Evolutionary conservation across 2,888 invertebrate genomes (phyloP), one percentile per base, ranked within the genome.

Genomic region (Rhimphoctona megacephalus): DNA sequence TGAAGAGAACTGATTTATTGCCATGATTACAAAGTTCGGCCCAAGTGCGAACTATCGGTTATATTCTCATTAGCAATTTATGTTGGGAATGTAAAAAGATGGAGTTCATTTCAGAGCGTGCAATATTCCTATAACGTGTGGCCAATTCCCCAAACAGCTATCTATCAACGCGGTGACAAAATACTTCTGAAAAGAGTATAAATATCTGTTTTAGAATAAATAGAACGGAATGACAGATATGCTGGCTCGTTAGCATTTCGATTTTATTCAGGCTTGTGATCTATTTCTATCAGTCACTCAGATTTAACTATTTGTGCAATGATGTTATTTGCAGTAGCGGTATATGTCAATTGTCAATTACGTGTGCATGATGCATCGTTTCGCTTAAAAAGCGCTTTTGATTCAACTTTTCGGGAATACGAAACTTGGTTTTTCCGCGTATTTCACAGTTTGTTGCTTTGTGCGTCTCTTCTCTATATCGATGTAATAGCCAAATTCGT

Each of bases 301-400:
- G 22, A 30, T 43, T 74, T 25, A n/a, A 33, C 33, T 57, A 61
- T 76, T 76, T 46, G 46, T 64, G 22, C 30, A 25, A 57, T 30
- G 19, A 43, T 64, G 64, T 49, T 49, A 52, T 66, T 49, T 17
- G 6, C 17, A 25, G 33, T 33, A 1, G 0, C 7, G 30, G 19
- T 14, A 33, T 9, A 46, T 8, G 49, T 77, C 49, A 77, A 49
- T 64, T 8, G 49, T 77, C 49, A 77, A 49, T 64, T 76, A n/a
- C n/a, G 30, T 64, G 64, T 49, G 30, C 33, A 54, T 57, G 46
- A 57, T 57, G 64, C 9, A 36, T n/a, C 33, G 33, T 64, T 64
- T 11, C 46, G 33, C 30, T 76, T 30, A 61, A 14, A 64, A 64
- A 76, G 9, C 19, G 49, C 64, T 33, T 76, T 64, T 33, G n/a